A percentile compares a stretch with the other conserved stretches of the same genome.
These are phyloP conservation scores for Rhopalosiphum nymphaeae DNA, from an alignment of 2,888 invertebrate genomes.

Conservation along the genomic window DNA sequence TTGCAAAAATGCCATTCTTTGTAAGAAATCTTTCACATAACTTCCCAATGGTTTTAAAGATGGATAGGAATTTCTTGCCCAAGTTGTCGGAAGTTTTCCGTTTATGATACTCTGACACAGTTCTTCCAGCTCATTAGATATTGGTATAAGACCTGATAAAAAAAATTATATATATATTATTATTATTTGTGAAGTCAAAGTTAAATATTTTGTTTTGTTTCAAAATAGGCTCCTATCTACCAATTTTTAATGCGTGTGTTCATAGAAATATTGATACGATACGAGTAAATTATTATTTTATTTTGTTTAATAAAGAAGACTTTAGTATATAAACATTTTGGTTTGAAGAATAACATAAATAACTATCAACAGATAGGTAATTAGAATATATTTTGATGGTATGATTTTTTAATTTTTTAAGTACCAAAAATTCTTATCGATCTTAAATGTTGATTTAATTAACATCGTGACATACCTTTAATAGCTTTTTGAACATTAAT, in stretches of 20 bases:
- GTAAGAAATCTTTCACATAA: constrained; percentile 84
- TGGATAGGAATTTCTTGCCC: constrained; percentile 88
- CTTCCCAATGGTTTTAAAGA: constrained; percentile 87
- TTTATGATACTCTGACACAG: constrained; percentile 79
- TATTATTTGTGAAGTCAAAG: neutral
- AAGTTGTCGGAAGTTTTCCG: constrained; percentile 83
- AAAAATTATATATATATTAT: constrained; percentile 69
- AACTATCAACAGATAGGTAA: neutral
- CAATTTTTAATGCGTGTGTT: neutral
- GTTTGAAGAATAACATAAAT: neutral
- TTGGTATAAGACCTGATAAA: constrained; percentile 75
- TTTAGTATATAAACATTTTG: neutral
- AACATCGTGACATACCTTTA: constrained; percentile 73
- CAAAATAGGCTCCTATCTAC: neutral
- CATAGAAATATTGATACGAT: neutral
- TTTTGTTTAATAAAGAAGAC: neutral
- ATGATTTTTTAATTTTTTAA: neutral
- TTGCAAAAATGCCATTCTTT: constrained; percentile 75
- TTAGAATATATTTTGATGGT: neutral
- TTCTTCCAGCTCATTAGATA: constrained; percentile 86
- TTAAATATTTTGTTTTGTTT: neutral
- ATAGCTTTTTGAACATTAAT: constrained; percentile 83
- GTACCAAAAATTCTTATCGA: neutral
- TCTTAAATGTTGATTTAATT: neutral
- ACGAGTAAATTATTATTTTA: neutral